Evolutionary conservation across 2,113 vertebrate species (phyloP).

Genomic region (Ciconia boyciana): DNA sequence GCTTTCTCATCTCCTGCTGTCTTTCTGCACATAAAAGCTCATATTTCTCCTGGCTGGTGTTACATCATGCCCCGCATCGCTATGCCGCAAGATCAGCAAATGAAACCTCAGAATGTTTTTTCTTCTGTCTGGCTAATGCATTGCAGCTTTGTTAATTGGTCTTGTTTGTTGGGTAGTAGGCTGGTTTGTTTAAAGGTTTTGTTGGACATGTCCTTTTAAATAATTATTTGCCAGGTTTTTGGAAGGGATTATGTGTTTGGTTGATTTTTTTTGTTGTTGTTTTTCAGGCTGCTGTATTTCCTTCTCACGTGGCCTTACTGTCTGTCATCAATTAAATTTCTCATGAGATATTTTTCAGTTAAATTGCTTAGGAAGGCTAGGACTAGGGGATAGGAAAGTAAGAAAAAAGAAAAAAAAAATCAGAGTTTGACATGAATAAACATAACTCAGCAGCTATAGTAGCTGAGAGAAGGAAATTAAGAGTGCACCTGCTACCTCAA

Average conservation of each 20-base stretch:
- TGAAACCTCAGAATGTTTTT: not conserved
- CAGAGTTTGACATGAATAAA: not conserved
- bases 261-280: not conserved
- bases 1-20: slow-evolving; percentile 27
- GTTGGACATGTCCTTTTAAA: not conserved
- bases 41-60: not conserved
- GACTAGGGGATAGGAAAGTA: not conserved
- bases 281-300: not conserved
- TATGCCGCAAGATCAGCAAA: not conserved
- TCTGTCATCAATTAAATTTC: not conserved
- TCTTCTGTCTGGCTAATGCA: not conserved
- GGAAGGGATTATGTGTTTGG: not conserved
- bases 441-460: not conserved
- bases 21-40: slow-evolving; percentile 10
- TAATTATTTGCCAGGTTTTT: not conserved
- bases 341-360: not conserved
- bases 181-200: not conserved
- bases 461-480: not conserved
- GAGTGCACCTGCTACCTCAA: not conserved
- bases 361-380: not conserved
- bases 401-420: not conserved
- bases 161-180: not conserved
- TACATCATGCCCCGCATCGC: not conserved
- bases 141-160: not conserved
- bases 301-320: not conserved